Evolutionary conservation across 2,113 vertebrate species (phyloP).

Genomic region (Panthera leo): DNA sequence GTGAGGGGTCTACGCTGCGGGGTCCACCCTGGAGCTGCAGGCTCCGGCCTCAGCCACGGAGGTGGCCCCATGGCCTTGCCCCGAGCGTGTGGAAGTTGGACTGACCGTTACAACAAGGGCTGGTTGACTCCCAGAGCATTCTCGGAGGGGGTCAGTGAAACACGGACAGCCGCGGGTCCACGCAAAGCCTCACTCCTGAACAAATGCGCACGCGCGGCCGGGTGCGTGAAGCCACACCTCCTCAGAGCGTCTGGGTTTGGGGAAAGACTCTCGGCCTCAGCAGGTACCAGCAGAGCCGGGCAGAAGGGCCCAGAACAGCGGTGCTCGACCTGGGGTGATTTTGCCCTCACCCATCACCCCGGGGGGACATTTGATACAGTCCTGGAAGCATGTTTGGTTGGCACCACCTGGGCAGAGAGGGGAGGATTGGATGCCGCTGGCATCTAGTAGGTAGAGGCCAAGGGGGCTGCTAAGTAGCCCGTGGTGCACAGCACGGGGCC

Average conservation of each 20-base stretch:
- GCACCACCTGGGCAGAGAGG: neutral
- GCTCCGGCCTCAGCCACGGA: fast-evolving
- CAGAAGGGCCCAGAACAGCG: fast-evolving
- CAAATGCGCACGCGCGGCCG: neutral
- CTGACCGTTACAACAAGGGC: neutral
- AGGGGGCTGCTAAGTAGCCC: neutral
- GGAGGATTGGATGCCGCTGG: neutral
- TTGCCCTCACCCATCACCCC: fast-evolving
- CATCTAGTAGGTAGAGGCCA: neutral
- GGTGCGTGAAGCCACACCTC: neutral
- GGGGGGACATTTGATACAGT: neutral
- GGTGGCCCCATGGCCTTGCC: neutral
- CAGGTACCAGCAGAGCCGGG: neutral
- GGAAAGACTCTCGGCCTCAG: neutral
- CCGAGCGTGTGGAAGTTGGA: neutral
- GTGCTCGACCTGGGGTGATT: neutral
- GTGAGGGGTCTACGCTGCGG: neutral
- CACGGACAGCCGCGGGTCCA: fast-evolving
- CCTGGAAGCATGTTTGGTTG: neutral
- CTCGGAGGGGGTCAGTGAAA: neutral
- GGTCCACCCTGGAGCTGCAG: too few species aligned
- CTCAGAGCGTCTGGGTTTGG: neutral
- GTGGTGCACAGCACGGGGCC: neutral
- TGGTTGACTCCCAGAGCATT: fast-evolving
- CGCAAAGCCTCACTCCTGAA: neutral